Percentiles rank a stretch among this genome's conserved stretches.
Evolutionary conservation across 2,888 invertebrate genomes (phyloP).

Genomic region (Polyommatus icarus): DNA sequence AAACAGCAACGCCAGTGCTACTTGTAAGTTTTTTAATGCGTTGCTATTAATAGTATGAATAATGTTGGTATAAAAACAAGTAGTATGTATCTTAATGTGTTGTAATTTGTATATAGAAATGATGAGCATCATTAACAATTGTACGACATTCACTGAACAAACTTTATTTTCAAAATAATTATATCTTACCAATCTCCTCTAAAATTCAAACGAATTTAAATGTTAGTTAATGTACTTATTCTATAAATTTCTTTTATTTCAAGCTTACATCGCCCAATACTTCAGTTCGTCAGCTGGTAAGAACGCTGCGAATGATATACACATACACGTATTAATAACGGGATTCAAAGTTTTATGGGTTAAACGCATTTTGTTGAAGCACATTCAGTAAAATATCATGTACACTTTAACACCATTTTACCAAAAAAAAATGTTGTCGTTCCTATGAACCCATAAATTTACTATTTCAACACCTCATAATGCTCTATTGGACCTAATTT

Average conservation of each 20-base stretch:
- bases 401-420: neutral
- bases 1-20: slow-evolving; percentile 57
- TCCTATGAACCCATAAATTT: neutral
- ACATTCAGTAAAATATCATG: neutral
- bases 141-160: neutral
- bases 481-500: neutral
- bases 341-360: neutral
- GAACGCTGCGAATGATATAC: slow-evolving; percentile 41
- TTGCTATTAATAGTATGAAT: slow-evolving; percentile 28
- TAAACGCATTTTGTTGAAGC: neutral
- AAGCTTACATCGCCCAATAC: slow-evolving; percentile 75
- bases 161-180: neutral
- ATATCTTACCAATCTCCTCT: neutral
- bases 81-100: neutral
- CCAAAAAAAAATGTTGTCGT: neutral
- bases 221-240: slow-evolving; percentile 11
- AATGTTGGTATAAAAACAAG: neutral
- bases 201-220: neutral
- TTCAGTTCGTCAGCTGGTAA: slow-evolving; percentile 70
- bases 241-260: slow-evolving; percentile 48
- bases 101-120: neutral
- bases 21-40: slow-evolving; percentile 53
- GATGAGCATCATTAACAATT: neutral
- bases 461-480: neutral
- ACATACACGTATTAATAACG: neutral